These are phyloP conservation scores for Rhizoglyphus robini DNA, from an alignment of 1,140 invertebrate species.

Conservation along the genomic window DNA sequence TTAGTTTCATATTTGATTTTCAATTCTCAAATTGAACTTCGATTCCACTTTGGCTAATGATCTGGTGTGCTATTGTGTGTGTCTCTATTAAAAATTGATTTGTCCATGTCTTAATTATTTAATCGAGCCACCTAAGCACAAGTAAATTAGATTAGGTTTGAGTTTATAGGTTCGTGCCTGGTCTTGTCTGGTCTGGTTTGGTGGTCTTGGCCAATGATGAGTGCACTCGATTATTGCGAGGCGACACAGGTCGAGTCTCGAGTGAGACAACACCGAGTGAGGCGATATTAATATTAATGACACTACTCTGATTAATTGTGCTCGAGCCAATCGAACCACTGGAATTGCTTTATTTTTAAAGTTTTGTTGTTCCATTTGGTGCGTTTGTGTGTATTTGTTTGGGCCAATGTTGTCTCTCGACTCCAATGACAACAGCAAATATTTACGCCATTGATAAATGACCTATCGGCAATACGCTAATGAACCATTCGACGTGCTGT, in stretches of 20 bases:
- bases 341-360: too few relatives aligned
- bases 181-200: too few relatives aligned
- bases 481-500: background rate
- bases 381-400: too few relatives aligned
- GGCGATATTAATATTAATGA: constrained; percentile 14
- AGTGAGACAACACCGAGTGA: too few relatives aligned
- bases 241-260: too few relatives aligned
- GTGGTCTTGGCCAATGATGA: too few relatives aligned
- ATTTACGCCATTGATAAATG: constrained; percentile 10
- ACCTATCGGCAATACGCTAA: background rate
- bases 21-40: background rate
- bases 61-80: too few relatives aligned
- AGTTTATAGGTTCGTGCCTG: too few relatives aligned
- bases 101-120: background rate
- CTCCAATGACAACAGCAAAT: constrained; percentile 7
- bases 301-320: constrained; percentile 7
- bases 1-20: background rate
- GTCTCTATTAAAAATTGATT: background rate
- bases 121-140: background rate
- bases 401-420: too few relatives aligned
- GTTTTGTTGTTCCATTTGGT: too few relatives aligned
- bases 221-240: too few relatives aligned
- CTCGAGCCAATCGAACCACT: background rate
- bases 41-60: background rate
- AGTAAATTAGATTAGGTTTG: background rate